Evolutionary conservation across 2,888 invertebrate species (phyloP).

Genomic region (Dysmachus trigonus): DNA sequence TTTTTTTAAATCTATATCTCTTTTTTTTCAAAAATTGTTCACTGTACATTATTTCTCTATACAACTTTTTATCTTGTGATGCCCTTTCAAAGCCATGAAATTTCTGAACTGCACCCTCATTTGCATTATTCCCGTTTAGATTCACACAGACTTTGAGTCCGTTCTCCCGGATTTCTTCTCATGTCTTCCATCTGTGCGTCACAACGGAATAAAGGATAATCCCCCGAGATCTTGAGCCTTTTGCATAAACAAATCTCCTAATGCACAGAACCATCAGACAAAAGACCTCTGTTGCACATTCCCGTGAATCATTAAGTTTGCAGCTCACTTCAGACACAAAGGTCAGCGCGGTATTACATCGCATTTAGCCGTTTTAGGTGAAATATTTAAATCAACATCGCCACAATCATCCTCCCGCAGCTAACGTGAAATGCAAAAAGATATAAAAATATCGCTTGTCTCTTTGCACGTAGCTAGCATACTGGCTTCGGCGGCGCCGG

Average conservation of each 20-base stretch:
- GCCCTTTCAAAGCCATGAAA: neutral
- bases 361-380: neutral
- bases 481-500: neutral
- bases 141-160: neutral
- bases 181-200: neutral
- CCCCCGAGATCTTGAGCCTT: neutral
- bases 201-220: neutral
- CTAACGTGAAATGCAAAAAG: neutral
- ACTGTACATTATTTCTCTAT: too few relatives aligned
- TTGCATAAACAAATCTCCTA: neutral
- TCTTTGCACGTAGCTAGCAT: neutral
- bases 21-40: too few relatives aligned
- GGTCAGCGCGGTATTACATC: neutral
- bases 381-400: neutral
- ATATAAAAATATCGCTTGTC: neutral
- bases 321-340: neutral
- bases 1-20: too few relatives aligned
- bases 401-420: neutral
- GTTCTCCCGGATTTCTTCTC: neutral
- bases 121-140: neutral
- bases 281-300: neutral
- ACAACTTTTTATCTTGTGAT: neutral
- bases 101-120: neutral
- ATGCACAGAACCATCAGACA: neutral
- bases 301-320: neutral